Evolutionary conservation across 2,797 vertebrate species (phyloP).

Genomic region (Alcedo atthis): DNA sequence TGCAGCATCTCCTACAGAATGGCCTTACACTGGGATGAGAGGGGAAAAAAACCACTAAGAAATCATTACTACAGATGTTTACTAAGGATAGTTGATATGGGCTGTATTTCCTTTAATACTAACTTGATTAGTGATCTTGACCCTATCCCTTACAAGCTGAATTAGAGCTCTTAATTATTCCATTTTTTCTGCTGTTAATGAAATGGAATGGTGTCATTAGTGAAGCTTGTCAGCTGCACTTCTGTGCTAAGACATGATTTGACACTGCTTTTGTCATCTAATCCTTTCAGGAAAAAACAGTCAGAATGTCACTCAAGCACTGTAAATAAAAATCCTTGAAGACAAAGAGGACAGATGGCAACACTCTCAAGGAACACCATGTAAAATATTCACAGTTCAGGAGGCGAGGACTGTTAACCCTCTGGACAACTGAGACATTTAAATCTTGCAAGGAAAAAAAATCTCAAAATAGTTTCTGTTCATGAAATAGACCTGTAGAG

Average conservation of each 20-base stretch:
- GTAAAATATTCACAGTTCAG: background rate
- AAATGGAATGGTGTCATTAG: constrained; percentile 45
- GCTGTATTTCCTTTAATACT: background rate
- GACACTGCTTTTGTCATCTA: constrained; percentile 38
- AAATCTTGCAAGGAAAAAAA: background rate
- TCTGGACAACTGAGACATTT: background rate
- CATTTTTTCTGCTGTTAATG: constrained; percentile 17
- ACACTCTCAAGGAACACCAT: background rate
- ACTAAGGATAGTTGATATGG: background rate
- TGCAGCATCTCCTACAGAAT: background rate
- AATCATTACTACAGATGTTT: background rate
- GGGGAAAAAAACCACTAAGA: background rate
- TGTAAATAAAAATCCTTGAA: constrained; percentile 35
- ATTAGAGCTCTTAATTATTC: constrained; percentile 40
- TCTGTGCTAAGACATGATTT: constrained; percentile 16
- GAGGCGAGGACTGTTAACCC: background rate
- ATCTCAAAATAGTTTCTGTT: background rate
- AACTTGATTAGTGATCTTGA: constrained; percentile 1
- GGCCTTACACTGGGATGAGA: background rate
- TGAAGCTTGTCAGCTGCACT: constrained; percentile 50
- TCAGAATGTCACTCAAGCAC: background rate
- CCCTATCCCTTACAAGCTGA: background rate
- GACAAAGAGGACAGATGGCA: constrained; percentile 48
- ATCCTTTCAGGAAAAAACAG: constrained; percentile 30
- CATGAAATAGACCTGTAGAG: background rate